Conservation (phyloP, 2,113 vertebrate species). For the Nerophis ophidion region DNA sequence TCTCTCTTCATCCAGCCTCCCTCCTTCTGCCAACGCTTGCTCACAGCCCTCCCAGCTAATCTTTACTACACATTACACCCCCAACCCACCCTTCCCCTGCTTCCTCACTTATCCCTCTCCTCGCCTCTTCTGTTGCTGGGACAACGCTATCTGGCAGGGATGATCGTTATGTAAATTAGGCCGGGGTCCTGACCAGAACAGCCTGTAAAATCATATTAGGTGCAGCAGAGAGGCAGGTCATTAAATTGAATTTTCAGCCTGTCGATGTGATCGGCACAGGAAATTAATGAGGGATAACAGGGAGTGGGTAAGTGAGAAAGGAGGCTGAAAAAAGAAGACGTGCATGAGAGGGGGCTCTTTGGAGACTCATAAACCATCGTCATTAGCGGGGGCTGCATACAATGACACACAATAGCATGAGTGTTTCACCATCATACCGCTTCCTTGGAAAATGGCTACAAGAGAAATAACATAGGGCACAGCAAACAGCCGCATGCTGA, state of each 20-base stretch:
- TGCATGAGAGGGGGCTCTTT: conserved; percentile 31
- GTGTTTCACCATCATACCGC: conserved; percentile 48
- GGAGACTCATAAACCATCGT: conserved; percentile 66
- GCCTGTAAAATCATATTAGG: conserved; percentile 79
- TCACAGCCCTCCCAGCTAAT: conserved; percentile 41
- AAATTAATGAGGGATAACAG: conserved; percentile 74
- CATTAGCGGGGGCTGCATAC: conserved; percentile 62
- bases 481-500: conserved; percentile 39
- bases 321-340: neutral
- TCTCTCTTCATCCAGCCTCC: conserved; percentile 20
- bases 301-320: conserved; percentile 1
- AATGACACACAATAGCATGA: conserved; percentile 59
- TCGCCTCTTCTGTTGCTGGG: conserved; percentile 74
- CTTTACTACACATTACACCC: conserved; percentile 33
- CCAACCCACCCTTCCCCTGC: conserved; percentile 30
- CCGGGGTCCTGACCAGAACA: conserved; percentile 76
- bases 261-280: conserved; percentile 73
- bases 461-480: conserved; percentile 40
- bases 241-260: conserved; percentile 81
- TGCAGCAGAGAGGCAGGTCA: conserved; percentile 71
- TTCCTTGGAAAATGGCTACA: conserved; percentile 56
- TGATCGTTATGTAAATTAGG: conserved; percentile 84
- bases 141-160: conserved; percentile 78
- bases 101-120: conserved; percentile 48
- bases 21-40: conserved; percentile 26